These are phyloP conservation scores for Conomelus anceps DNA, from an alignment of 2,888 invertebrate species.

Conservation along the genomic window DNA sequence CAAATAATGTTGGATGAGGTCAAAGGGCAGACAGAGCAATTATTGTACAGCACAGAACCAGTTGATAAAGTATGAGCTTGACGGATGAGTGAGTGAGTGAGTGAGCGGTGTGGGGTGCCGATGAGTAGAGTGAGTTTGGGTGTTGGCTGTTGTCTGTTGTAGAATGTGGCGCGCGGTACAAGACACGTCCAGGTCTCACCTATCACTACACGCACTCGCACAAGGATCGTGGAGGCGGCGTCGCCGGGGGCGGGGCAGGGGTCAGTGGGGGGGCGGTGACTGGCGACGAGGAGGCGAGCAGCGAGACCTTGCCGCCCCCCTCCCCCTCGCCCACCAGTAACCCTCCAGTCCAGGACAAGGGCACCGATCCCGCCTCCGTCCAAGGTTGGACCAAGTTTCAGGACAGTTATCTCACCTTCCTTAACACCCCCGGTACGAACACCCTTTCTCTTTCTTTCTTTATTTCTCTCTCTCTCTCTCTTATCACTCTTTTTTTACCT, in stretches of 20 bases:
- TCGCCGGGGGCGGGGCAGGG: slow-evolving; percentile 29
- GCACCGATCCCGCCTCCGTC: slow-evolving; percentile 49
- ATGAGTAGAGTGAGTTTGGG: not conserved
- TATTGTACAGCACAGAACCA: not conserved
- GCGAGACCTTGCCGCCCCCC: slow-evolving; percentile 37
- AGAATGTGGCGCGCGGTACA: slow-evolving; percentile 95
- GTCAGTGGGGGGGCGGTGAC: slow-evolving; percentile 26
- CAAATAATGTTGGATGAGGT: not conserved
- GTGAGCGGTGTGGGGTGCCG: not conserved
- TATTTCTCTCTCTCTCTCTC: slow-evolving; percentile 9
- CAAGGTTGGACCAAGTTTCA: slow-evolving; percentile 44
- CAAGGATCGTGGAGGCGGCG: slow-evolving; percentile 41
- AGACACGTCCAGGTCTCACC: slow-evolving; percentile 90
- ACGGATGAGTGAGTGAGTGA: not conserved
- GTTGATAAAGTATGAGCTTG: not conserved
- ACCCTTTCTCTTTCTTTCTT: slow-evolving; percentile 25
- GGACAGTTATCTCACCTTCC: slow-evolving; percentile 49
- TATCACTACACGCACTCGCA: slow-evolving; percentile 94
- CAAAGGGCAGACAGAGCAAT: not conserved
- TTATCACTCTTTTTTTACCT: slow-evolving; percentile 10
- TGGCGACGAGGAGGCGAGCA: slow-evolving; percentile 31
- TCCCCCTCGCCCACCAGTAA: slow-evolving; percentile 29
- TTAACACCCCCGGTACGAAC: slow-evolving; percentile 39
- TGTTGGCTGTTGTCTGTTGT: slow-evolving; percentile 42
- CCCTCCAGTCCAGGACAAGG: slow-evolving; percentile 46